Percentiles rank a stretch among this genome's conserved stretches.
phyloP scores from a whole-genome alignment of 2,113 vertebrate genomes.

The Cinclus mexicanus region DNA sequence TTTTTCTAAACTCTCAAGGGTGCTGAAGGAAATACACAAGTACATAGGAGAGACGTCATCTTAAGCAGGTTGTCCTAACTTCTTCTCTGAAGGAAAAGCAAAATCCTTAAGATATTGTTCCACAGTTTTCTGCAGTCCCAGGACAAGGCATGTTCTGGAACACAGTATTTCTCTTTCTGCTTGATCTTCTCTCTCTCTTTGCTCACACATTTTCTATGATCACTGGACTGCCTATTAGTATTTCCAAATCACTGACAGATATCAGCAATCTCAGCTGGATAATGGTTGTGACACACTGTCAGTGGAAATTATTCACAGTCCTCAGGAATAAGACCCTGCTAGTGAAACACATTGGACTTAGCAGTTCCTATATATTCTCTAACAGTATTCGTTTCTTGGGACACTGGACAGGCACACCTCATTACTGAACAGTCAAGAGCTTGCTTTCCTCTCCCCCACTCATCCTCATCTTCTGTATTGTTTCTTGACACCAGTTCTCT shows the following conservation, averaged over 20 bases:
- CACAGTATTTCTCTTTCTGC: not conserved
- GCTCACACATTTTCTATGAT: not conserved
- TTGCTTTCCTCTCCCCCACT: not conserved
- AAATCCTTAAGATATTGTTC: not conserved
- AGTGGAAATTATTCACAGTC: not conserved
- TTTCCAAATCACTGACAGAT: not conserved
- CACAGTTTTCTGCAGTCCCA: not conserved
- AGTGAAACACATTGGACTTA: not conserved
- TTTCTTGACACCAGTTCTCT: not conserved
- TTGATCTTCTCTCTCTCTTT: not conserved
- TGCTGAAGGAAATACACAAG: not conserved
- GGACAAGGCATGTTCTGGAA: not conserved
- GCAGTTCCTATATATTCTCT: not conserved
- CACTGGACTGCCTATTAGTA: not conserved
- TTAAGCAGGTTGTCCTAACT: not conserved
- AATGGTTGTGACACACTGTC: not conserved
- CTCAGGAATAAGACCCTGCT: not conserved
- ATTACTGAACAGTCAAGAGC: not conserved
- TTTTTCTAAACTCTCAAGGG: not conserved
- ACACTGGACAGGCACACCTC: fast-evolving
- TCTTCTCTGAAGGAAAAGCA: not conserved
- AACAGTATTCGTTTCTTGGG: fast-evolving
- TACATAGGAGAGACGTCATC: not conserved
- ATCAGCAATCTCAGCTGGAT: not conserved
- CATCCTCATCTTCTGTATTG: not conserved